Base-by-base conservation (phyloP, 2,797 vertebrate species). In the Scolopax rusticola region DNA sequence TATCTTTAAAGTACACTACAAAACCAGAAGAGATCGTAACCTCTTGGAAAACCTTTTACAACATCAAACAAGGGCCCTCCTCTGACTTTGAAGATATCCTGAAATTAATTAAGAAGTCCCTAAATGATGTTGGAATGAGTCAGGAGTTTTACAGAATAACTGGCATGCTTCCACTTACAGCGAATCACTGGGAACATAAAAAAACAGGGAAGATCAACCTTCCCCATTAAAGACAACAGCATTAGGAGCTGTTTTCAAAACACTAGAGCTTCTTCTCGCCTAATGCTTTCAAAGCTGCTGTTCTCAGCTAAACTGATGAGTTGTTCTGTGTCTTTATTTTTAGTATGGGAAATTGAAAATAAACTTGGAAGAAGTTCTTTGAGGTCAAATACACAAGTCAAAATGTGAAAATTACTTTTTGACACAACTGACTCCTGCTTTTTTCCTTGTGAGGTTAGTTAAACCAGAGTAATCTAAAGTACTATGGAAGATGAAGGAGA, bases 111-210 rank as follows among this genome's bases (percentile, higher is more conserved):
- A 93, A 95, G 80, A 89, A 89, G 65, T 81, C 48, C 63, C 33
- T 93, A 90, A 95, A 86, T 71, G 69, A 93, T 82, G 83, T 38
- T 0, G 14, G 69, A 90, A 87, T 96, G 95, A 97, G 85, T 97
- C 93, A 95, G 93, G 81, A 95, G 60, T 94, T 96, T 96, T 95
- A 67, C 69, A 91, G 91, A 90, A 82, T 79, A 94, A 93, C 67
- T 96, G 93, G 85, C 95, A 82, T 67, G 36, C 56, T 94, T 96
- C 89, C 91, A 75, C 41, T 77, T 89, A 51, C 40, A 89, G 30
- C 89, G 60, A 81, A 70, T 87, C 59, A 69, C 10, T 81, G 50
- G 82, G 80, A 91, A 83, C 89, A 93, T 57, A 67, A 94, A 73
- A 84, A 93, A 89, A 77, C 43, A 64, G 74, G 43, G 75, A 84